phyloP scores from a whole-genome alignment of 2,113 vertebrate genomes.

The Hemichromis elongatus region DNA sequence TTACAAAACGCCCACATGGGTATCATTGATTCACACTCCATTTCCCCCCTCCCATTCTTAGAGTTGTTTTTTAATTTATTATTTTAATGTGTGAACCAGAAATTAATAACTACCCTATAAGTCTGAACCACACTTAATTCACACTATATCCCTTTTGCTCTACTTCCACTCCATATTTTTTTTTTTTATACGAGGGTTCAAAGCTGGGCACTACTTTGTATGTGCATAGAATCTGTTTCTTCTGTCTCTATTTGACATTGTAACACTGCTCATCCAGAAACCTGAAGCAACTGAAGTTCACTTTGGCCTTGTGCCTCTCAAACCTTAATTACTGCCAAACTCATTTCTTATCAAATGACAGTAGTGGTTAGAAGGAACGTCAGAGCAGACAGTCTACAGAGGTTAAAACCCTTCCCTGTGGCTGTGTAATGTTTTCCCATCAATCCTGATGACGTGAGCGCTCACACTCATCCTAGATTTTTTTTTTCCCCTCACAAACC shows the following conservation, averaged over 20 bases:
- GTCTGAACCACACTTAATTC: not conserved
- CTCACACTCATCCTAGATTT: not conserved
- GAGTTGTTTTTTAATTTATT: not conserved
- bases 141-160: not conserved
- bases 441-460: not conserved
- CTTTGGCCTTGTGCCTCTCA: slow-evolving; percentile 1
- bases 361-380: not conserved
- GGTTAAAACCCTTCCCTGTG: slow-evolving; percentile 9
- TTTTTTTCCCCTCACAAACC: not conserved
- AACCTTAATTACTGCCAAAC: slow-evolving; percentile 7
- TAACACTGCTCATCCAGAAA: not conserved
- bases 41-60: not conserved
- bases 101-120: not conserved
- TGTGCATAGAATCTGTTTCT: not conserved
- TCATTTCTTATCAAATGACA: slow-evolving; percentile 31
- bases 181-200: not conserved
- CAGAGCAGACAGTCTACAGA: not conserved
- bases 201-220: not conserved
- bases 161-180: not conserved
- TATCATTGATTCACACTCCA: not conserved
- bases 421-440: not conserved
- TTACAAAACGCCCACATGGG: not conserved
- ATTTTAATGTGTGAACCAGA: not conserved
- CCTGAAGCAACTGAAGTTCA: slow-evolving; percentile 9
- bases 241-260: not conserved